Evolutionary conservation across 1,140 invertebrate species (phyloP).

Genomic region (Diabrotica undecimpunctata): DNA sequence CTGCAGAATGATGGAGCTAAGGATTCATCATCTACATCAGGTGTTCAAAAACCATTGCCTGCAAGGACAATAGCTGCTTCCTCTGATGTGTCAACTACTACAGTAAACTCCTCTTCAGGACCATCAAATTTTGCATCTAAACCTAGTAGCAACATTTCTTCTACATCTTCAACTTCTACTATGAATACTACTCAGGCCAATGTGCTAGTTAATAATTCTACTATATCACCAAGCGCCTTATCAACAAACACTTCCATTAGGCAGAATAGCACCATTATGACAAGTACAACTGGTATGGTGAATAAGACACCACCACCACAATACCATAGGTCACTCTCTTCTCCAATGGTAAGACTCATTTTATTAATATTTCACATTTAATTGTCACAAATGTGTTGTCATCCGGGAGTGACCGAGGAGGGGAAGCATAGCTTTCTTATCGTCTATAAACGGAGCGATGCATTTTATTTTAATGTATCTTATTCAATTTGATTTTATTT

Average conservation of each 20-base stretch:
- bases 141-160: constrained; percentile 13
- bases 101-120: constrained; percentile 10
- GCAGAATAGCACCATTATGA: constrained; percentile 30
- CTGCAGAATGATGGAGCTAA: constrained; percentile 76
- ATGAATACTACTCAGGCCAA: constrained; percentile 27
- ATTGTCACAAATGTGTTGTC: too few relatives aligned
- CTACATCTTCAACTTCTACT: constrained; percentile 4
- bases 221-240: constrained; percentile 40
- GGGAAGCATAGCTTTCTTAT: too few relatives aligned
- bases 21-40: constrained; percentile 6
- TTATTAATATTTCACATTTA: too few relatives aligned
- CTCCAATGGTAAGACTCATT: constrained; percentile 14
- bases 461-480: too few relatives aligned
- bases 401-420: too few relatives aligned
- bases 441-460: too few relatives aligned
- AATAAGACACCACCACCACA: constrained; percentile 22
- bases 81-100: constrained; percentile 5
- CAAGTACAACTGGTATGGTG: constrained; percentile 23
- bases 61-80: neutral
- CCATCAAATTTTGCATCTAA: neutral
- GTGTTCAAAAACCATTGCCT: constrained; percentile 11
- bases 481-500: too few relatives aligned
- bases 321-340: constrained; percentile 17
- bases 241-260: constrained; percentile 30
- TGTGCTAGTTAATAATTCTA: constrained; percentile 28